A percentile compares a stretch with the other conserved stretches of the same genome.
phyloP scores from a whole-genome alignment of 2,797 vertebrate species.

The Onychomys arenicola region DNA sequence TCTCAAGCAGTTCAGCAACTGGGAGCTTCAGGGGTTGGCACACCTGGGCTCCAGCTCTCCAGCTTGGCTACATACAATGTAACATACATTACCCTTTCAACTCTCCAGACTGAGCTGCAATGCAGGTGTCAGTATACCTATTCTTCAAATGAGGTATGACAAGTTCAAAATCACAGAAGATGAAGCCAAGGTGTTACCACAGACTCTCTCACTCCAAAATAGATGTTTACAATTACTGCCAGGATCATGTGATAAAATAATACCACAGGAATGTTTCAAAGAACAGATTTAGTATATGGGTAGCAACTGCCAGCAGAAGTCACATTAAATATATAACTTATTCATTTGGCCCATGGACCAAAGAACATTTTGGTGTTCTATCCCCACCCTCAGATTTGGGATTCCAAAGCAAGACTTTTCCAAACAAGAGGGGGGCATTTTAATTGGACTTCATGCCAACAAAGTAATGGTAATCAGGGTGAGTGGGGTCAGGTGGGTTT shows the following conservation, averaged over 20 bases:
- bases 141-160: conserved; percentile 7
- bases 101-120: neutral
- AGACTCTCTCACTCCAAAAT: neutral
- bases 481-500: neutral
- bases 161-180: conserved; percentile 1
- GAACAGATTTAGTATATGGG: neutral
- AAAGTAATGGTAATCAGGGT: neutral
- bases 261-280: neutral
- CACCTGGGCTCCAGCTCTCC: neutral
- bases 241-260: neutral
- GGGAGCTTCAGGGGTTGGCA: neutral
- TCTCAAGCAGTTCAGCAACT: too few species aligned
- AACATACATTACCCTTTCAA: neutral
- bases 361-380: neutral
- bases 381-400: neutral
- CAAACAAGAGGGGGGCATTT: neutral
- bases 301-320: neutral
- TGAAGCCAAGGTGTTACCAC: neutral
- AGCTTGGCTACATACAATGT: neutral
- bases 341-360: neutral
- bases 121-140: neutral
- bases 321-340: neutral
- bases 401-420: neutral
- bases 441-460: neutral
- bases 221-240: neutral